Conservation (phyloP, 2,113 vertebrate genomes). For the Dipodomys ordii region DNA sequence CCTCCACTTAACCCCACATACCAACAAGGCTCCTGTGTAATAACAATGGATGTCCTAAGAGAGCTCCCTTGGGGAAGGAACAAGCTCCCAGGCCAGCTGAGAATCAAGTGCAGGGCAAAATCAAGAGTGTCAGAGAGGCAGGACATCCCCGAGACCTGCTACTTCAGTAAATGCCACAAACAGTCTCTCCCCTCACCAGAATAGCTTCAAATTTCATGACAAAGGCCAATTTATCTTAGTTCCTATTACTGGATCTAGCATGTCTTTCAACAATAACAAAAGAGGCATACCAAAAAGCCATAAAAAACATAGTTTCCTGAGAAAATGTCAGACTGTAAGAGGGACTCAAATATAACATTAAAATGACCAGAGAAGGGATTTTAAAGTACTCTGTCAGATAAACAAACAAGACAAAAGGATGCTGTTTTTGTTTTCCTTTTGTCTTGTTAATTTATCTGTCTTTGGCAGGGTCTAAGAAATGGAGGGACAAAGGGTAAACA, state of each 20-base stretch:
- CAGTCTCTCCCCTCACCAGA: neutral
- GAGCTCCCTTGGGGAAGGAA: neutral
- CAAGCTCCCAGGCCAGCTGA: neutral
- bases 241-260: neutral
- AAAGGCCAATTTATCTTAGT: neutral
- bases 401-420: no score
- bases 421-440: no score
- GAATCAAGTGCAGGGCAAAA: no score
- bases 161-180: neutral
- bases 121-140: neutral
- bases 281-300: neutral
- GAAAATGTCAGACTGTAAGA: neutral
- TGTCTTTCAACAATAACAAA: neutral
- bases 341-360: neutral
- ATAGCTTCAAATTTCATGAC: neutral
- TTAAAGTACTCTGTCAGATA: neutral
- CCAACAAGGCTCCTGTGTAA: neutral
- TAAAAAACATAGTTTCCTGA: neutral
- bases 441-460: no score
- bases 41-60: neutral
- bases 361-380: neutral
- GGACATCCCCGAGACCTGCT: neutral
- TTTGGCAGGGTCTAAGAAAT: no score
- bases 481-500: no score
- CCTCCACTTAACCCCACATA: neutral